Evolutionary conservation across 2,888 invertebrate species (phyloP), one percentile per base, ranked within the genome.

Genomic region (Drosophila meridionalis): DNA sequence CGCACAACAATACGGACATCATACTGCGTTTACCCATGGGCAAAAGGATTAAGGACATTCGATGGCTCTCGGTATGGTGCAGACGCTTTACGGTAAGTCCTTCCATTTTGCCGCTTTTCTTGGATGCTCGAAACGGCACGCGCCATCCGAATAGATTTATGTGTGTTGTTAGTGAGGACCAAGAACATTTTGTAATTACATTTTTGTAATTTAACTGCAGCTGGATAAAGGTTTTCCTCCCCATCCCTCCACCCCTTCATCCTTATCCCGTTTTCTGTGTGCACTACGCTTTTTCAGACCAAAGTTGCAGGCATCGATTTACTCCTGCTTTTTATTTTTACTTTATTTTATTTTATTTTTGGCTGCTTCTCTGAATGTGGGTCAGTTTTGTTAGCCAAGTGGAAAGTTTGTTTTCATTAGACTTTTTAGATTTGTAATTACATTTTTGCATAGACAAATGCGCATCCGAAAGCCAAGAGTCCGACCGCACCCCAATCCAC

Each of bases 1-100:
- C 95, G 63, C 96, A 96, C 94, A 95, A 95, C 92, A 96, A 96
- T 93, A 94, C 96, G 42, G 96, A 98, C 94, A 95, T 98, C 90
- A 95, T 98, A 84, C 95, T 98, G 90, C 95, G 96, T 87, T 94
- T 98, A 91, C 98, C 98, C 63, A 95, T 95, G 84, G 97, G 97
- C 74, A 96, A 96, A 93, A 95, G 97, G 93, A 95, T 98, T 92
- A 94, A 96, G 88, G 98, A 98, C 94, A 96, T 98, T 94, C 96
- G 96, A 93, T 98, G 97, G 97, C 94, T 98, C 83, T 97, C 97
- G 78, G 97, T 98, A 55, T 98, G 98, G 98, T 98, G 98, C 94
- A 94, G 97, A 83, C 94, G 98, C 92, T 98, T 98, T 93, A 97
- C 97, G 89, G 98, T 98, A 93, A 96, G 96, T 89, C 73, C 64